Conservation (phyloP, 2,888 invertebrate species). For the Heterodera filipjevi region DNA sequence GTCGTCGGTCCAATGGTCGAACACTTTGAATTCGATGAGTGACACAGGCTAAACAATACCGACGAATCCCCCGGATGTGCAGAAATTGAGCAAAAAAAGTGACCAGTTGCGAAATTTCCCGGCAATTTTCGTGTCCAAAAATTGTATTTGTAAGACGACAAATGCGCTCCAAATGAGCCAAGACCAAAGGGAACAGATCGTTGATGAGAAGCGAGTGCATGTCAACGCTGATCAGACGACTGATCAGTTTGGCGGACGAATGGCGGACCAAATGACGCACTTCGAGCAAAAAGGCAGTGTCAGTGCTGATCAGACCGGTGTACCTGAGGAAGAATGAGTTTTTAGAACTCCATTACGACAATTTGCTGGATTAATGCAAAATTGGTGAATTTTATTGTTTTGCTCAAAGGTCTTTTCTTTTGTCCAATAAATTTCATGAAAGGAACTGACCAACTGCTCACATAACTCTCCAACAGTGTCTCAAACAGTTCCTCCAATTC, state of each 20-base stretch:
- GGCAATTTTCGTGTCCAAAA: constrained; percentile 2
- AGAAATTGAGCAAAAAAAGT: constrained; percentile 4
- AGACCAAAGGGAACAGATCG: constrained; percentile 49
- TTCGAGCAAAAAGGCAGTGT: constrained; percentile 58
- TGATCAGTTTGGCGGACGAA: constrained; percentile 47
- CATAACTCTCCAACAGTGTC: constrained; percentile 52
- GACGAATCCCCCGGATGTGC: no score
- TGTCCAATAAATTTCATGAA: constrained; percentile 43
- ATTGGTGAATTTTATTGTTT: no score
- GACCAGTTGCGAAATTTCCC: constrained; percentile 1
- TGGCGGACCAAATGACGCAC: constrained; percentile 58
- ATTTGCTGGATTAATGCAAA: no score
- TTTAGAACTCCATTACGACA: no score
- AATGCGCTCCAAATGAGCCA: constrained; percentile 49
- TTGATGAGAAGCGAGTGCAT: constrained; percentile 46
- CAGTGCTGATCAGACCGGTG: constrained; percentile 53
- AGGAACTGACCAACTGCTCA: constrained; percentile 55
- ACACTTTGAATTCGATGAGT: constrained; percentile 48
- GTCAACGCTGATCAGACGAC: constrained; percentile 46
- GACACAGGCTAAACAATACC: constrained; percentile 40
- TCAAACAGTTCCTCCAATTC: constrained; percentile 54
- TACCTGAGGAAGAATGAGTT: constrained; percentile 43
- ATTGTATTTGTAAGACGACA: constrained; percentile 17
- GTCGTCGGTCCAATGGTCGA: constrained; percentile 44
- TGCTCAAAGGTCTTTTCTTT: background rate